Conservation (phyloP, 2,797 vertebrate species). For the Thamnophis elegans region DNA sequence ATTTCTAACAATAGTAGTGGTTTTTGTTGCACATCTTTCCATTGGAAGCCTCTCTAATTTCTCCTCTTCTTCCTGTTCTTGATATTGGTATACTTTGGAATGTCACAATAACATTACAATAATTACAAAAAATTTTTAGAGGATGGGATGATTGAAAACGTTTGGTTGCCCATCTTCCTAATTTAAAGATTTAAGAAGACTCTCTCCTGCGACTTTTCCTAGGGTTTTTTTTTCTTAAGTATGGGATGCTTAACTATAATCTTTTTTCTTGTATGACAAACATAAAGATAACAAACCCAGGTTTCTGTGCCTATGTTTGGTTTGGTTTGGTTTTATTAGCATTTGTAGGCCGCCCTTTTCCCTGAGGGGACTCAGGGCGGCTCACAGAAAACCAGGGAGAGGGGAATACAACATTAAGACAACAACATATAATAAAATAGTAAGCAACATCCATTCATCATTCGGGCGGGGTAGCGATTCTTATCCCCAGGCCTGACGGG, state of each 20-base stretch:
- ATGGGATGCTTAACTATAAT: neutral
- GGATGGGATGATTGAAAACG: neutral
- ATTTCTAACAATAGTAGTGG: neutral
- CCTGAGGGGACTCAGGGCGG: no score
- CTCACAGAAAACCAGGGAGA: no score
- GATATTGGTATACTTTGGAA: neutral
- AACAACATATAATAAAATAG: no score
- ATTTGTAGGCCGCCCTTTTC: no score
- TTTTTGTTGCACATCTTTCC: neutral
- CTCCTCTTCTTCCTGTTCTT: neutral
- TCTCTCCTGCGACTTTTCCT: neutral
- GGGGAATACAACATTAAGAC: no score
- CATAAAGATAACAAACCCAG: neutral
- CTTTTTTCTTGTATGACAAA: neutral
- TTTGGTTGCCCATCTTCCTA: neutral
- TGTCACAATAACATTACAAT: neutral
- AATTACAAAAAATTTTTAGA: neutral
- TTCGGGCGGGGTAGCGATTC: no score
- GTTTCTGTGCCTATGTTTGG: neutral
- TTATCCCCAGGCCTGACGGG: no score
- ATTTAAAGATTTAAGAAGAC: neutral
- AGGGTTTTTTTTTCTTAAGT: neutral
- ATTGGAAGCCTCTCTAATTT: neutral
- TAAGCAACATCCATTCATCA: no score
- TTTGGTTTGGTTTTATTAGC: no score